phyloP scores from a whole-genome alignment of 2,797 vertebrate genomes.

The Vultur gryphus region DNA sequence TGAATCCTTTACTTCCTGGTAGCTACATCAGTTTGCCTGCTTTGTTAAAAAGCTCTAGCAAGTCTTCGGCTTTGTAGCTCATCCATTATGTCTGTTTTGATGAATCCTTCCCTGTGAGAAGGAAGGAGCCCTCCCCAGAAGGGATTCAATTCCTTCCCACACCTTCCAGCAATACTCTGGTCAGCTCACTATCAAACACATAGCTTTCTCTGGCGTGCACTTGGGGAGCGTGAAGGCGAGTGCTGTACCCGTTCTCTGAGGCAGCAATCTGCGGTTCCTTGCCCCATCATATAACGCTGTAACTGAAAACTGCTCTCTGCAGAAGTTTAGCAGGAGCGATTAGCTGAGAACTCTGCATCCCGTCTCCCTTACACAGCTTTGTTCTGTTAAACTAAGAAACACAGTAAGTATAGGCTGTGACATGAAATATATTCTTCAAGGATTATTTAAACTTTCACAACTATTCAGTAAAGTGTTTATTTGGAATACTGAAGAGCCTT shows the following conservation, averaged over 20 bases:
- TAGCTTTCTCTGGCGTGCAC: neutral
- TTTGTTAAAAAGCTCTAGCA: neutral
- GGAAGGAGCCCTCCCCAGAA: neutral
- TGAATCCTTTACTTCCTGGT: neutral
- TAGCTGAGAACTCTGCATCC: neutral
- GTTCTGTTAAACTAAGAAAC: neutral
- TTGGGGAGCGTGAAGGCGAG: rapidly evolving
- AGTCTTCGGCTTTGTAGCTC: neutral
- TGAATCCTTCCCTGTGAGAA: neutral
- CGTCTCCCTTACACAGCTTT: neutral
- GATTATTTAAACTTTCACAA: neutral
- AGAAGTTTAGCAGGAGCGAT: neutral
- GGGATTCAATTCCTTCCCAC: neutral
- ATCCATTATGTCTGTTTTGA: neutral
- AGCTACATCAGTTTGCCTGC: neutral
- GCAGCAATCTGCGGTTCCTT: neutral
- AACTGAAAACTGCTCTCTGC: neutral
- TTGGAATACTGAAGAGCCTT: neutral
- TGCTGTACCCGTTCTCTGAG: rapidly evolving
- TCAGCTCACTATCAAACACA: neutral
- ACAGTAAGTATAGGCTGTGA: neutral
- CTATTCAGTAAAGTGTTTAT: neutral
- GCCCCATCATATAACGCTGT: rapidly evolving
- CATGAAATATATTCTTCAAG: neutral
- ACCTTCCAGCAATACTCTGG: neutral